These are phyloP conservation scores for Coecobrya sp. DNA, from an alignment of 2,888 invertebrate genomes.

Conservation along the genomic window DNA sequence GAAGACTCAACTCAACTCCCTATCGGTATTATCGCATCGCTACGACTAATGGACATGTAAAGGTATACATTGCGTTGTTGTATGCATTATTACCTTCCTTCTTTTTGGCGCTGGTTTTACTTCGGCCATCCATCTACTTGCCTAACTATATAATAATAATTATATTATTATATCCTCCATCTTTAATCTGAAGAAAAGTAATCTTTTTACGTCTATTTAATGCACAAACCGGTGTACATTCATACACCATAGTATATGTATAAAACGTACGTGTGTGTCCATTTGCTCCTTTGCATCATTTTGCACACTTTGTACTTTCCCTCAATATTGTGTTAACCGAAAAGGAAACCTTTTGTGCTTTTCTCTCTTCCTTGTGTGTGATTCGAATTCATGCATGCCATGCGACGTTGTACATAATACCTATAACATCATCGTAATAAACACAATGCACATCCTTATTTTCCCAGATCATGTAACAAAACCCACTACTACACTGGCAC, in stretches of 20 bases:
- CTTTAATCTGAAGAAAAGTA: constrained; percentile 72
- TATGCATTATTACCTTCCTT: constrained; percentile 35
- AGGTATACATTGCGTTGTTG: not conserved
- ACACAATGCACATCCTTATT: constrained; percentile 35
- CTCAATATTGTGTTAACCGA: constrained; percentile 12
- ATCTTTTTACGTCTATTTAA: constrained; percentile 54
- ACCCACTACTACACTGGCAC: not conserved
- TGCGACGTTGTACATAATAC: not conserved
- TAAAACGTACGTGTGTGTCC: constrained; percentile 19
- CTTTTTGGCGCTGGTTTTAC: constrained; percentile 34
- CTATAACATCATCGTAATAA: constrained; percentile 44
- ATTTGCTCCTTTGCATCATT: constrained; percentile 15
- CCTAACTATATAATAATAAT: constrained; percentile 39
- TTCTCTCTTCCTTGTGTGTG: constrained; percentile 52
- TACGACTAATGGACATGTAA: not conserved
- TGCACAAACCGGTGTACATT: too few species aligned
- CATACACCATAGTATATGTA: not conserved
- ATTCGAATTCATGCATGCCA: constrained; percentile 37
- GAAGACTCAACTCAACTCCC: constrained; percentile 41
- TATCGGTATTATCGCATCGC: constrained; percentile 14
- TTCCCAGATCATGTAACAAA: constrained; percentile 55
- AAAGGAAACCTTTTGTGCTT: constrained; percentile 68
- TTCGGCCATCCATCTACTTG: not conserved
- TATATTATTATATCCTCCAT: constrained; percentile 44
- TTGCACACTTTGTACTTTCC: constrained; percentile 1